Evolutionary conservation across 2,797 vertebrate species (phyloP).

Genomic region (Xyrichtys novacula): DNA sequence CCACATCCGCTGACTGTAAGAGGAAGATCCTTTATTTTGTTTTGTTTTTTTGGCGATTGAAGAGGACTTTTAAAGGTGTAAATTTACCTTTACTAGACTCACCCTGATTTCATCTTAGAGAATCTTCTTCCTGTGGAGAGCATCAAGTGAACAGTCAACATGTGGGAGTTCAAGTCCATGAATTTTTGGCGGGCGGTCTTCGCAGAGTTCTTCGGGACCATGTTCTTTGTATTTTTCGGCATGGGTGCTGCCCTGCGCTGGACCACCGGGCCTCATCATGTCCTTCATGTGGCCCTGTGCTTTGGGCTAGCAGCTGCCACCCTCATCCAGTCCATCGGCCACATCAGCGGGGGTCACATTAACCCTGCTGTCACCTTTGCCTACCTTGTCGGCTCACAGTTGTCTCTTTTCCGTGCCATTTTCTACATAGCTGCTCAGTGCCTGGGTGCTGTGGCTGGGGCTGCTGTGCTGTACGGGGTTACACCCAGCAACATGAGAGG

Average conservation of each 20-base stretch:
- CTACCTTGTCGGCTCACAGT: slow-evolving; percentile 93
- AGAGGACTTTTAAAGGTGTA: slow-evolving; percentile 62
- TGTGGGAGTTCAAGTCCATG: slow-evolving; percentile 96
- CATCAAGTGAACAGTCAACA: slow-evolving; percentile 75
- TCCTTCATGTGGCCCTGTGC: slow-evolving; percentile 92
- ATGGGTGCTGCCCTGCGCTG: slow-evolving; percentile 93
- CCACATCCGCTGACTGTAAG: slow-evolving; percentile 56
- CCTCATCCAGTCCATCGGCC: slow-evolving; percentile 92
- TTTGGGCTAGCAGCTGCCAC: slow-evolving; percentile 94
- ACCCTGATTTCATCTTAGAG: slow-evolving; percentile 32
- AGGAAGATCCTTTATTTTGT: slow-evolving; percentile 48
- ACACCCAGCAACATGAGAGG: slow-evolving; percentile 91
- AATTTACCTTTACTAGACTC: slow-evolving; percentile 54
- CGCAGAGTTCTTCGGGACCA: slow-evolving; percentile 95
- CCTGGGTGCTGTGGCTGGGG: slow-evolving; percentile 92
- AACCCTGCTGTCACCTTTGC: slow-evolving; percentile 96
- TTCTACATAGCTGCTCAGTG: slow-evolving; percentile 94
- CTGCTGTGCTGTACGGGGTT: slow-evolving; percentile 93
- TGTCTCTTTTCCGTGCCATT: slow-evolving; percentile 93
- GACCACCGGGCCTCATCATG: slow-evolving; percentile 89
- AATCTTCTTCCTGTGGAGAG: slow-evolving; percentile 53
- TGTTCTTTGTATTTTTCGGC: slow-evolving; percentile 96
- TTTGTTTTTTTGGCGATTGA: slow-evolving; percentile 46
- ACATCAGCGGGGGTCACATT: slow-evolving; percentile 95
- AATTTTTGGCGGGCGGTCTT: slow-evolving; percentile 97